Base-by-base conservation (phyloP, 2,888 invertebrate genomes). In the Drosophila recens region DNA sequence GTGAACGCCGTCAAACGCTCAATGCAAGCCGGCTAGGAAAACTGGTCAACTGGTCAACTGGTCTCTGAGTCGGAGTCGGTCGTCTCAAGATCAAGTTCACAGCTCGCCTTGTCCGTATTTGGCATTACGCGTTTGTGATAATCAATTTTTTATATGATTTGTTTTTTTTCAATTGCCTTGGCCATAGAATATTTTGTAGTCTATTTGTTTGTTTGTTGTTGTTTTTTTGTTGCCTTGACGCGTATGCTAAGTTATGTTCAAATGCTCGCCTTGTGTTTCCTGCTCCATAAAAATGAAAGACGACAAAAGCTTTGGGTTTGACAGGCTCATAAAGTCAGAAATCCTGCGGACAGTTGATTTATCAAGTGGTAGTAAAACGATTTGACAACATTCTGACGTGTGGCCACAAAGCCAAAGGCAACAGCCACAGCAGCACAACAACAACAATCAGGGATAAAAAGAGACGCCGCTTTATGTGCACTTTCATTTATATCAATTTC, bases 61-160 rank as follows among this genome's bases (percentile, higher is more conserved):
- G 30, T 30, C 30, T 30, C 30, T 30, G 30, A 27, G 23, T 45
- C 33, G 59, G 67, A 49, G 61, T 45, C 49, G 49, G 58, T 20
- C 56, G 87, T 83, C 82, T 87, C 85, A 86, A 86, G 86, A 86
- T 90, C 87, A 87, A 90, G 86, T 89, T 87, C 90, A 89, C 23
- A 73, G 81, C 73, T 90, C 42, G 79, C 88, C 90, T 86, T 88
- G 86, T 72, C 71, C 88, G 76, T 82, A 89, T 87, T 79, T 67
- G 84, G 88, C 52, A 64, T 59, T 52, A 56, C 56, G 43, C 59
- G 53, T 45, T 57, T 45, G 40, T 33, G 64, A 67, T 67, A 70
- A 68, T 81, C 69, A 73, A 71, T 69, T 73, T 51, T 30, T 43
- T 46, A 45, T 36, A 13, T 34, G 11, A 45, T 45, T 40, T 59